Percentiles rank a stretch among this genome's conserved stretches.
phyloP scores from a whole-genome alignment of 2,888 invertebrate genomes.

The Chromoteleia sp. region DNA sequence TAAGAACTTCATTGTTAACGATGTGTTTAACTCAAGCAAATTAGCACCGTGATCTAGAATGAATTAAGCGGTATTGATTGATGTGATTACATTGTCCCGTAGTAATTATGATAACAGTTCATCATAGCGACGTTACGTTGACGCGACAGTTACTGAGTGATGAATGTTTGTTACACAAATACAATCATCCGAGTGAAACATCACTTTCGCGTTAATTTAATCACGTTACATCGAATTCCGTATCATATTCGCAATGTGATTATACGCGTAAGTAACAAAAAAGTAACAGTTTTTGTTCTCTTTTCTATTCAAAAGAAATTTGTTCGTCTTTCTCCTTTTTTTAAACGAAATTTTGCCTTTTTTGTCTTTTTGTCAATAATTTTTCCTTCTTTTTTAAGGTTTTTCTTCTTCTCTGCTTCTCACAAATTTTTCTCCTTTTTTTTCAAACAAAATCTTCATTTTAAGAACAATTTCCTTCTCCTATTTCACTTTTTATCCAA shows the following conservation, averaged over 20 bases:
- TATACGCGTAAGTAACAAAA: constrained; percentile 1
- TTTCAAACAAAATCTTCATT: not conserved
- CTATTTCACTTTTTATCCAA: too few relatives aligned
- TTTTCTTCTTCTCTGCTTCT: too few relatives aligned
- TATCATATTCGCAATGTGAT: constrained; percentile 25
- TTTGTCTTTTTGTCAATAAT: too few relatives aligned
- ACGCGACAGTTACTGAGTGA: constrained; percentile 65
- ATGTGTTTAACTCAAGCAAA: constrained; percentile 42
- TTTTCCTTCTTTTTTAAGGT: not conserved
- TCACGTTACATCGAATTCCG: constrained; percentile 49
- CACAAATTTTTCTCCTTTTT: not conserved
- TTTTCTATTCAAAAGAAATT: too few relatives aligned
- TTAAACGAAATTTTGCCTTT: too few relatives aligned
- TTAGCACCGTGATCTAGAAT: constrained; percentile 38
- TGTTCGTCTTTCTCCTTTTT: not conserved
- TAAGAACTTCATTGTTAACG: not conserved
- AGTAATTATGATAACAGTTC: constrained; percentile 66
- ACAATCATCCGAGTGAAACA: constrained; percentile 57
- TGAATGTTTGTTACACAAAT: constrained; percentile 65
- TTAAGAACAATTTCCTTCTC: too few relatives aligned
- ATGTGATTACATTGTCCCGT: constrained; percentile 55
- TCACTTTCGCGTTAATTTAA: constrained; percentile 64
- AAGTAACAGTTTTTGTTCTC: not conserved
- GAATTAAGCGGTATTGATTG: constrained; percentile 63
- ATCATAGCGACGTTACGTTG: constrained; percentile 62